A percentile compares a stretch with the other conserved stretches of the same genome.
These are phyloP conservation scores for Pristionchus fissidentatus DNA, from an alignment of 2,888 invertebrate species.

Conservation along the genomic window DNA sequence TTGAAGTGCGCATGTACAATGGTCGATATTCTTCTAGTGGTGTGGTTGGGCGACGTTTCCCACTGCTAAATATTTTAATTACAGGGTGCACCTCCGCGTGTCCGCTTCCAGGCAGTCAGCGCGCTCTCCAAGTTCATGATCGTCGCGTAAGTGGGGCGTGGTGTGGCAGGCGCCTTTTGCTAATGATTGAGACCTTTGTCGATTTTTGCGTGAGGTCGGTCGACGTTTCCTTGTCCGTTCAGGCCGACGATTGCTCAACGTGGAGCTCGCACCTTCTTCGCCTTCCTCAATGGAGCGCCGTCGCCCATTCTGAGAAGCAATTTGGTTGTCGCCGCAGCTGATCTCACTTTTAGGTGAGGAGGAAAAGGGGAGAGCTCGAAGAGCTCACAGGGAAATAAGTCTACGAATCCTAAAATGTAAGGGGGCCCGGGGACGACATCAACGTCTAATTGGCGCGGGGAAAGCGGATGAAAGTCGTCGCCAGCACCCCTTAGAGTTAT, in stretches of 20 bases:
- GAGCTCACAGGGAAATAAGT: no score
- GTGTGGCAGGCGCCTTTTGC: neutral
- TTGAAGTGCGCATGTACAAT: neutral
- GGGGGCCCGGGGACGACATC: neutral
- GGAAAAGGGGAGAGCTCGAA: no score
- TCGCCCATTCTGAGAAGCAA: constrained; percentile 43
- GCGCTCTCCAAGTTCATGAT: constrained; percentile 48
- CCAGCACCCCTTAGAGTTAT: no score
- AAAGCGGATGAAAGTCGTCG: no score
- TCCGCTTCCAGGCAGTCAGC: constrained; percentile 29
- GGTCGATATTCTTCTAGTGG: neutral
- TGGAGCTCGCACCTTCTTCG: constrained; percentile 48
- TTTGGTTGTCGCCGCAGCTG: constrained; percentile 19
- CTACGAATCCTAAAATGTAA: no score
- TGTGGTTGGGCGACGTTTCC: neutral
- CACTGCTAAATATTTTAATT: neutral
- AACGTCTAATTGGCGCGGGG: no score
- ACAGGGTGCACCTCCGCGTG: constrained; percentile 28
- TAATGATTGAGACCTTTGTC: neutral
- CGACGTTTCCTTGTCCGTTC: neutral
- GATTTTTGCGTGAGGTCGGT: neutral
- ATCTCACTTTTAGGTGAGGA: constrained; percentile 36
- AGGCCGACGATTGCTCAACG: neutral
- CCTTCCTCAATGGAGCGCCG: constrained; percentile 43
- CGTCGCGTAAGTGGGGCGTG: neutral